A percentile compares a stretch with the other conserved stretches of the same genome.
Conservation (phyloP, 2,797 vertebrate species). For the Takifugu ocellatus region DNA sequence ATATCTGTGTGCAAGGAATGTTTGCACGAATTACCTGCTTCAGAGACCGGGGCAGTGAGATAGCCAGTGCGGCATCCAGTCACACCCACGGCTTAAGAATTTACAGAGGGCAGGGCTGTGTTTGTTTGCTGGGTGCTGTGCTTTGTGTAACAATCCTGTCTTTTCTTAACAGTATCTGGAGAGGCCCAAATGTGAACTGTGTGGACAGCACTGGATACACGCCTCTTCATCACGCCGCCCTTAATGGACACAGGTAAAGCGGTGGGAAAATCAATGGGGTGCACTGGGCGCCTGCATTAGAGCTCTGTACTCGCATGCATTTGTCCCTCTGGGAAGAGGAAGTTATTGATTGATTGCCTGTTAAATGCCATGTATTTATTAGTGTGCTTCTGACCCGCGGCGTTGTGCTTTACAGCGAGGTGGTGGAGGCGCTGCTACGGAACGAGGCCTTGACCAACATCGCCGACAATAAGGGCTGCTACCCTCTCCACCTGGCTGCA, state of each 20-base stretch:
- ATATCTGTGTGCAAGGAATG: conserved; percentile 12
- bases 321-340: conserved; percentile 39
- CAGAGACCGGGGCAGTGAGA: conserved; percentile 14
- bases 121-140: conserved; percentile 25
- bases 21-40: conserved; percentile 6
- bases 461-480: conserved; percentile 96
- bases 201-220: conserved; percentile 97
- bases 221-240: conserved; percentile 92
- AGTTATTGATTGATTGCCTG: conserved; percentile 42
- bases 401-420: conserved; percentile 74
- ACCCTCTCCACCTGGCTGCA: conserved; percentile 94
- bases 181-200: conserved; percentile 97
- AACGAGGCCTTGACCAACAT: conserved; percentile 95
- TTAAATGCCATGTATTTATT: conserved; percentile 26
- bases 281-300: conserved; percentile 9
- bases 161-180: conserved; percentile 87
- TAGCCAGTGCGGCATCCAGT: conserved; percentile 12
- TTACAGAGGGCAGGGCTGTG: conserved; percentile 26
- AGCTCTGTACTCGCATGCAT: conserved; percentile 5
- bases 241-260: conserved; percentile 94
- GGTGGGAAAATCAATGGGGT: neutral
- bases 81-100: conserved; percentile 35
- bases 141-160: conserved; percentile 27
- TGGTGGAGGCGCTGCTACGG: conserved; percentile 90
- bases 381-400: conserved; percentile 11